Conservation (phyloP, 2,113 vertebrate species). For the Lagopus muta region DNA sequence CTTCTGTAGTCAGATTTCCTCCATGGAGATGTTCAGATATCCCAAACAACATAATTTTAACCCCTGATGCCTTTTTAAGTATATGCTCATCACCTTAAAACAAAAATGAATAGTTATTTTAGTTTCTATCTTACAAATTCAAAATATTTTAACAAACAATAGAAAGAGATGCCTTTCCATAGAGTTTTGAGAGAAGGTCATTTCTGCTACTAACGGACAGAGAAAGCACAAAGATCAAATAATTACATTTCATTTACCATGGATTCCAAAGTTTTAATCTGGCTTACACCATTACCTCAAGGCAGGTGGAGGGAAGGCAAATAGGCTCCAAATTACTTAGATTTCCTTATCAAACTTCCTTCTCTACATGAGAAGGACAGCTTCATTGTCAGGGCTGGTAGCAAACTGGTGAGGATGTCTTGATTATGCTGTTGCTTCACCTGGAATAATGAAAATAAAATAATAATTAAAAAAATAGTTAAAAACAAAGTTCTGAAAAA, state of each 20-base stretch:
- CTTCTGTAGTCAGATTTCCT: background rate
- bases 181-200: background rate
- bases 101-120: background rate
- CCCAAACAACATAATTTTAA: background rate
- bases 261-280: background rate
- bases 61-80: background rate
- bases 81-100: background rate
- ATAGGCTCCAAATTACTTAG: background rate
- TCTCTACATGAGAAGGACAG: rapidly evolving
- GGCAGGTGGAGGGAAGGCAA: background rate
- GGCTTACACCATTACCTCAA: background rate
- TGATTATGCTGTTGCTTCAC: background rate
- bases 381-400: background rate
- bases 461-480: background rate
- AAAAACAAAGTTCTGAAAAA: rapidly evolving
- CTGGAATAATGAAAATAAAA: background rate
- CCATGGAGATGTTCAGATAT: background rate
- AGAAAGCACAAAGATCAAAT: background rate
- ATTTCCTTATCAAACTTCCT: rapidly evolving
- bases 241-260: background rate
- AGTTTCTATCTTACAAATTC: background rate
- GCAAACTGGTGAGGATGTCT: background rate
- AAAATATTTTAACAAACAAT: background rate
- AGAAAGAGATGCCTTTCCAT: background rate
- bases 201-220: background rate